phyloP scores from a whole-genome alignment of 1,140 invertebrate species.

The Pseudomyrmex sp. region DNA sequence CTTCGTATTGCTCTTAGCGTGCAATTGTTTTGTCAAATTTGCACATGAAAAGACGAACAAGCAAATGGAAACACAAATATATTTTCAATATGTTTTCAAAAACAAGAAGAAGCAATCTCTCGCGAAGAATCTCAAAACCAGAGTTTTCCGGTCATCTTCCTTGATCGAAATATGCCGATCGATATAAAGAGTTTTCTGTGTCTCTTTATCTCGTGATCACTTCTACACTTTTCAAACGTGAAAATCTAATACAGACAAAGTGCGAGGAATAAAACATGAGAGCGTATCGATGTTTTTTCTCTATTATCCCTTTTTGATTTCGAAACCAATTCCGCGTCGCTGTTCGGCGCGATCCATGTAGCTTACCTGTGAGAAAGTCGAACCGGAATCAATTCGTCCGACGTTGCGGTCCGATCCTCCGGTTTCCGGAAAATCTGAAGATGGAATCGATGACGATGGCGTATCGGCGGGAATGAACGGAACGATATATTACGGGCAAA shows the following conservation, averaged over 20 bases:
- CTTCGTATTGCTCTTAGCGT: constrained; percentile 46
- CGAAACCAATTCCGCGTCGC: neutral
- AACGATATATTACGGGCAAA: constrained; percentile 20
- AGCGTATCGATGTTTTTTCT: too few species aligned
- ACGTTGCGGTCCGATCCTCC: neutral
- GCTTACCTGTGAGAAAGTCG: constrained; percentile 37
- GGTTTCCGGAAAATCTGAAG: neutral
- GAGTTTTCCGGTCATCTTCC: too few species aligned
- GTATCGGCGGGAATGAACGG: constrained; percentile 2
- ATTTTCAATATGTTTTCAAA: neutral
- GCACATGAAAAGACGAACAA: constrained; percentile 78
- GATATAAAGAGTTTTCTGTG: neutral
- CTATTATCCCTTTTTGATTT: neutral
- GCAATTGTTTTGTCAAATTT: constrained; percentile 76
- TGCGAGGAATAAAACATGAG: too few species aligned
- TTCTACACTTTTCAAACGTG: neutral
- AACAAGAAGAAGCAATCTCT: neutral
- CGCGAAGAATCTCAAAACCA: neutral
- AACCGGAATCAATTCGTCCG: neutral
- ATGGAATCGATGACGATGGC: neutral
- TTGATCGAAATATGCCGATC: neutral
- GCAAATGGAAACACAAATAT: constrained; percentile 30
- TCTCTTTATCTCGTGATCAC: neutral
- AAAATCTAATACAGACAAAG: constrained; percentile 7
- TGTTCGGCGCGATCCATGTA: constrained; percentile 7